Evolutionary conservation across 2,888 invertebrate species (phyloP).

Genomic region (Meliscaeva auricollis): DNA sequence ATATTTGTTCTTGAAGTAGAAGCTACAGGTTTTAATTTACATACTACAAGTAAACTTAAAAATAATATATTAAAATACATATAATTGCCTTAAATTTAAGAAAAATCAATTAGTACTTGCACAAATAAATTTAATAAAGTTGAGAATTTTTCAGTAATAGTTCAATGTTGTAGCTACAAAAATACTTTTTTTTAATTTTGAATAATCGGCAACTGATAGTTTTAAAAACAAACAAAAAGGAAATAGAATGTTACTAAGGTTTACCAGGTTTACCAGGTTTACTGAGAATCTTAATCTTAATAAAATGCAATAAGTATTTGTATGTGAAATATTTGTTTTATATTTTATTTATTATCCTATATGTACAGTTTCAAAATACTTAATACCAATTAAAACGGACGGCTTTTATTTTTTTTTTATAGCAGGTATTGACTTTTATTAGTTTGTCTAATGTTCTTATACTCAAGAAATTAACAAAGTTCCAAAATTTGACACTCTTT

Average conservation of each 20-base stretch:
- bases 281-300: not conserved
- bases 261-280: no score
- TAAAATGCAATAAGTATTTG: conserved; percentile 16
- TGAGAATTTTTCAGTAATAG: no score
- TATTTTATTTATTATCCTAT: conserved; percentile 14
- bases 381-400: conserved; percentile 59
- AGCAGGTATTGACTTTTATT: conserved; percentile 37
- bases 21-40: conserved; percentile 53
- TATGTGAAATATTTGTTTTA: conserved; percentile 27
- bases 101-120: no score
- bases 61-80: not conserved
- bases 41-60: conserved; percentile 33
- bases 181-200: no score
- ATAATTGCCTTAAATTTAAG: no score
- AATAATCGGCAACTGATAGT: no score
- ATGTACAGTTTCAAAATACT: conserved; percentile 48
- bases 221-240: no score
- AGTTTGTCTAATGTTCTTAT: not conserved
- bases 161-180: no score
- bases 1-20: conserved; percentile 48
- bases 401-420: conserved; percentile 51
- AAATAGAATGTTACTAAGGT: no score
- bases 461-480: no score
- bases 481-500: no score
- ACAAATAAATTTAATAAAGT: no score